Conservation (phyloP, 2,888 invertebrate species). For the Drosophila cognata region DNA sequence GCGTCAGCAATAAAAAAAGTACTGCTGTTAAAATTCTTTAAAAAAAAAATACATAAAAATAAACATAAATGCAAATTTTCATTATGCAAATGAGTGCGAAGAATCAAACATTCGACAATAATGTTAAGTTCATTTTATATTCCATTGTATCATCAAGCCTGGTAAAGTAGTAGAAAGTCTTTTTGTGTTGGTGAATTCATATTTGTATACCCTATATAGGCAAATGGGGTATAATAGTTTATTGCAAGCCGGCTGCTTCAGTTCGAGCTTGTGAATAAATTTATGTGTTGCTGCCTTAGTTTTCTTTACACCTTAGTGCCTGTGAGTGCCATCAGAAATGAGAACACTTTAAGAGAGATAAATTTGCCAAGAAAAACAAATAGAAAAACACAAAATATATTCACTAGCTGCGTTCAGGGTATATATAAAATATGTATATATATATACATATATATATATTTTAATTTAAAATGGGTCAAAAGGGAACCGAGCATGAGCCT, state of each 20-base stretch:
- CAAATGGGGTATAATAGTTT: neutral
- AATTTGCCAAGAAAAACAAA: neutral
- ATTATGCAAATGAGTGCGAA: neutral
- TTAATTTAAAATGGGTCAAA: conserved; percentile 33
- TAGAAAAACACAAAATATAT: neutral
- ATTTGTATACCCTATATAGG: neutral
- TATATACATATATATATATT: too few species aligned
- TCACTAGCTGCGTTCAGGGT: neutral
- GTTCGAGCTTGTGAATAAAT: neutral
- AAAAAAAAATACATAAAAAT: neutral
- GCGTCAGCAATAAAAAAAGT: neutral
- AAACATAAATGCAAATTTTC: neutral
- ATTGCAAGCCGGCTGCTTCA: neutral
- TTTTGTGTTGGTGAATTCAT: neutral
- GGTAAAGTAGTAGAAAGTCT: neutral
- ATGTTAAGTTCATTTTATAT: neutral
- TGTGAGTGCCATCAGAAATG: neutral
- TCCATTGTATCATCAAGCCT: neutral
- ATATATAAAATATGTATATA: neutral
- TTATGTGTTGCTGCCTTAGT: neutral
- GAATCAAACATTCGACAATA: neutral
- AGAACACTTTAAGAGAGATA: neutral
- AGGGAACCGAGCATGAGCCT: conserved; percentile 28
- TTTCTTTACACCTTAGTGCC: neutral
- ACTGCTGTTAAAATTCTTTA: neutral